phyloP scores from a whole-genome alignment of 1,140 invertebrate species.

The Drosophila trapezifrons region DNA sequence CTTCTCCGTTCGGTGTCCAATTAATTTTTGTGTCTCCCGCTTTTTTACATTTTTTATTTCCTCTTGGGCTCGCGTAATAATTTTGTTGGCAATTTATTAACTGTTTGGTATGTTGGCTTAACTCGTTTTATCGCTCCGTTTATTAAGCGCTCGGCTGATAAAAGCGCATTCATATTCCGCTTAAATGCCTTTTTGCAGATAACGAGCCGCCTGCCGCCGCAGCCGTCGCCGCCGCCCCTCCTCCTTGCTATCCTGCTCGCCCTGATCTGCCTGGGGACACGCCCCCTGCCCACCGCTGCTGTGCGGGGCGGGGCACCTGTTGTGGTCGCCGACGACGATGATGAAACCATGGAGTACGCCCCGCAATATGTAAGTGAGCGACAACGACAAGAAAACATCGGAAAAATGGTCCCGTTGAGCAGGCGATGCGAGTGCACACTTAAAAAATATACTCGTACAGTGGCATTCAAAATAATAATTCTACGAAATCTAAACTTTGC shows the following conservation, averaged over 20 bases:
- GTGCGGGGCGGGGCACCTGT: slow-evolving; percentile 56
- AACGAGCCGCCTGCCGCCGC: slow-evolving; percentile 44
- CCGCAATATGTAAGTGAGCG: slow-evolving; percentile 73
- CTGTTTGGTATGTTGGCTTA: slow-evolving; percentile 45
- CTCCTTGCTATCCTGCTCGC: slow-evolving; percentile 26
- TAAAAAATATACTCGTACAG: no score
- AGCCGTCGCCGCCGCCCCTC: slow-evolving; percentile 20
- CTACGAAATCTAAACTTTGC: background rate
- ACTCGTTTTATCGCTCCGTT: slow-evolving; percentile 75
- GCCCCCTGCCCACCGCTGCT: slow-evolving; percentile 39
- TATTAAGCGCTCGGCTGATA: slow-evolving; percentile 75
- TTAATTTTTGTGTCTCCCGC: slow-evolving; percentile 44
- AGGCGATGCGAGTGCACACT: background rate
- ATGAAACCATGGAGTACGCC: slow-evolving; percentile 77
- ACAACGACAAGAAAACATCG: background rate
- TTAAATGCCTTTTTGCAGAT: slow-evolving; percentile 73
- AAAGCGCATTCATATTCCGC: slow-evolving; percentile 74
- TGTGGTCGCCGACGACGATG: slow-evolving; percentile 66
- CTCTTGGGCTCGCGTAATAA: slow-evolving; percentile 70
- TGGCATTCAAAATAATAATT: background rate
- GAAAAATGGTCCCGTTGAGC: background rate
- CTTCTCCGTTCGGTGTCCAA: slow-evolving; percentile 40
- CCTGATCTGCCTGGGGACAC: slow-evolving; percentile 53
- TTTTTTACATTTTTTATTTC: slow-evolving; percentile 25
- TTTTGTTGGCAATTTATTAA: slow-evolving; percentile 79